Evolutionary conservation across 2,888 invertebrate genomes (phyloP), one percentile per base, ranked within the genome.

Genomic region (Drosophila aldrichi): DNA sequence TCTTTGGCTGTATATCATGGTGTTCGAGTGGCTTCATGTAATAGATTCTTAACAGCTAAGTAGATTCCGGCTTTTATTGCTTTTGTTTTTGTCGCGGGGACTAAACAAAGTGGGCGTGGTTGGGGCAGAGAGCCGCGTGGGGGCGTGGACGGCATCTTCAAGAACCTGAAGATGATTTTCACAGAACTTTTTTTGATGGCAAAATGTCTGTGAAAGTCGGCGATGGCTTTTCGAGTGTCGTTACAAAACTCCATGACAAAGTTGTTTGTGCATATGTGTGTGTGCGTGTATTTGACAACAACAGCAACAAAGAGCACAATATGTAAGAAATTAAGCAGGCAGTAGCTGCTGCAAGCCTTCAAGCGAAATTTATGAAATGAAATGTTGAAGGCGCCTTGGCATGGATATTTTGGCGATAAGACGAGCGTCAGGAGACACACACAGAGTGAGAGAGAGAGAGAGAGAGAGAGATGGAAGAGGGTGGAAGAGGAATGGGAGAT

Each of bases 11-110:
- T 56, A 58, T 72, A 62, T 75, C 62, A 51, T 77, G 63, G 63
- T 73, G 61, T 64, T 40, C 44, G 60, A 64, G 74, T 78, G 51
- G 68, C 75, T 79, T 56, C 75, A 46, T 75, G 76, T 79, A 77
- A 77, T 79, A 79, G 77, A 77, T 77, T 77, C 77, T 79, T 75
- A 79, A 77, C 75, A 77, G 75, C 70, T 75, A 77, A 77, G 77
- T 77, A 75, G 79, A 75, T 77, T 79, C 75, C 62, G 79, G 79
- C 49, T 77, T 79, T 79, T 70, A 79, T 77, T 79, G 79, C 77
- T 70, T 75, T 77, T 77, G 79, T 79, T 79, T 79, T 60, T 56
- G 43, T 56, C 63, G 69, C 58, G 58, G 46, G 57, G 51, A 75
- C 25, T 1, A 74, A 79, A 77, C 79, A 79, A 79, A 66, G 58